phyloP scores from a whole-genome alignment of 2,888 invertebrate species.

The Microctonus aethiopoides region DNA sequence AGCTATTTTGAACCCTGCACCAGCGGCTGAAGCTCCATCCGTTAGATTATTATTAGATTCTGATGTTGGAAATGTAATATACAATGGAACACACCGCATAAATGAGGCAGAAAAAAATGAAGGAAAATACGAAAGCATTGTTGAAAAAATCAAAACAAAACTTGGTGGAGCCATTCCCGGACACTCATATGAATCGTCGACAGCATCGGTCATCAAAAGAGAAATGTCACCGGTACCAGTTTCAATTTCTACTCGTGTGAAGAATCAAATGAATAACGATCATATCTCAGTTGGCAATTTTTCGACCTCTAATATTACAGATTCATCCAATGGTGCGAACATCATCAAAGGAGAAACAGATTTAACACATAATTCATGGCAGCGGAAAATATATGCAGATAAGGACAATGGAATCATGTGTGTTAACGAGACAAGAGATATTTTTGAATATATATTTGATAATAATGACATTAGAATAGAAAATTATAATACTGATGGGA shows the following conservation, averaged over 20 bases:
- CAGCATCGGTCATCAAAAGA: constrained; percentile 4
- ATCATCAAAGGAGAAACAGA: not conserved
- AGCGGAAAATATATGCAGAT: not conserved
- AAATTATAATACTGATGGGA: not conserved
- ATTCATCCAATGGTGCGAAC: not conserved
- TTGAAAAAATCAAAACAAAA: not conserved
- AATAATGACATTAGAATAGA: not conserved
- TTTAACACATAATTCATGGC: not conserved
- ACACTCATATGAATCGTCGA: not conserved
- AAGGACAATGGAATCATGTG: not conserved
- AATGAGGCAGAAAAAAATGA: not conserved
- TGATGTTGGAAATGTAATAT: not conserved
- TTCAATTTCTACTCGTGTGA: constrained; percentile 13
- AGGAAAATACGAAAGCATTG: not conserved
- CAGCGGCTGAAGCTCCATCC: not conserved
- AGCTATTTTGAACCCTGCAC: not conserved
- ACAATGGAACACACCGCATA: not conserved
- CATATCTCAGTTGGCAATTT: constrained; percentile 3
- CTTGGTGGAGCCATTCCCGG: not conserved
- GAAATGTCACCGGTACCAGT: constrained; percentile 13
- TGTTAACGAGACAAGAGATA: not conserved
- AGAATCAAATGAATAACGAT: constrained; percentile 1
- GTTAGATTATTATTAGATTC: not conserved
- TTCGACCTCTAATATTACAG: constrained; percentile 22
- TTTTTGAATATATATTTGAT: not conserved